Base-by-base conservation (phyloP, 2,888 invertebrate genomes). In the Ichneumoninae sp. region DNA sequence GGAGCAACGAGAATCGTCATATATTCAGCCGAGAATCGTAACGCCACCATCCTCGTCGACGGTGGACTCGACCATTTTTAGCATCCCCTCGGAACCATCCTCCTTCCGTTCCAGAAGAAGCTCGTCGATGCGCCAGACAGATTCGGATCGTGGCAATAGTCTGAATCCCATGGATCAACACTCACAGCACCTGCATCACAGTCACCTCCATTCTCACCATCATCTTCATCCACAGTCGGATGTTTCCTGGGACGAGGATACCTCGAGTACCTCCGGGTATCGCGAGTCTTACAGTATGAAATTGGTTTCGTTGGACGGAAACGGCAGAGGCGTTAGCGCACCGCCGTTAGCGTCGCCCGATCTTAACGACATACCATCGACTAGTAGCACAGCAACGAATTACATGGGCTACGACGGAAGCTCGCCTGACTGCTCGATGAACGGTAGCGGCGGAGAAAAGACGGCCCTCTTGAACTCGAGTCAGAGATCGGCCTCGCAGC, bases 201-300 rank as follows among this genome's bases (percentile, higher is more conserved):
- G 88, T 26, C 91, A 89, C 79, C 89, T 88, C 57, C 83, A 89
- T 52, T 83, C 87, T 16, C 90, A 90, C 40, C 89, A 90, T 13
- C 91, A 89, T 83, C 90, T 89, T 68, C 91, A 91, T 87, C 93
- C 90, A 13, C 94, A 91, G 87, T 95, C 96, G 0, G 97, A 97
- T 93, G 96, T 97, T 3, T 97, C 97, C 0, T 97, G 97, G 95
- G 97, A 97, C 93, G 97, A 97, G 92, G 96, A 97, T 92, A 93
- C 93, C 0, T 97, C 98, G 0, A 98, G 97, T 88, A 98, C 98
- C 22, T 98, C 98, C 0, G 98, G 97, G 85, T 97, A 97, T 94
- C 95, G 96, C 40, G 96, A 96, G 90, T 97, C 97, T 93, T 96
- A 95, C 93, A 96, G 95, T 78, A 95, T 96, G 87, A 95, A 96